These are phyloP conservation scores for Sibirionetta formosa DNA, from an alignment of 2,797 vertebrate species.

Conservation along the genomic window DNA sequence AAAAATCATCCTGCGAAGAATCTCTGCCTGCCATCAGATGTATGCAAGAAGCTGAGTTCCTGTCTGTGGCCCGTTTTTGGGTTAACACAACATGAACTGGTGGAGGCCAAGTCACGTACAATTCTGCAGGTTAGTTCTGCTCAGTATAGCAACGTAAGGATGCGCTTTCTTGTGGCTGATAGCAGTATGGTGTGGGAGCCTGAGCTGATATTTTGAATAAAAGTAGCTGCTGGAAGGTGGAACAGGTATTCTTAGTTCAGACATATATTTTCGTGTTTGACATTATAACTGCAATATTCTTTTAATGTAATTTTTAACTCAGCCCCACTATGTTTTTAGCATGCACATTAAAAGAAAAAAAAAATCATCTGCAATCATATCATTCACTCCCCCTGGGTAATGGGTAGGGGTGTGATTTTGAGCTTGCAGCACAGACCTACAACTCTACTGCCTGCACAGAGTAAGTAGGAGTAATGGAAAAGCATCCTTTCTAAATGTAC, in stretches of 20 bases:
- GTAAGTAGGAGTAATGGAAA: conserved; percentile 23
- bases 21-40: conserved; percentile 29
- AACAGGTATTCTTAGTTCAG: neutral
- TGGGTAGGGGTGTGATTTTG: neutral
- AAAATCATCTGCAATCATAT: neutral
- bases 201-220: neutral
- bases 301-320: neutral
- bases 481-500: neutral
- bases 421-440: conserved; percentile 1
- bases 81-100: neutral
- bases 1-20: conserved; percentile 18
- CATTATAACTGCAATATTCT: neutral
- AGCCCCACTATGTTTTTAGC: neutral
- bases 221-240: neutral
- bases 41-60: neutral
- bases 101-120: neutral
- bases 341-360: neutral
- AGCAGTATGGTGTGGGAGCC: neutral
- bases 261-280: neutral
- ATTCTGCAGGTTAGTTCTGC: neutral
- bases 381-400: neutral
- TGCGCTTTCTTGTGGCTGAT: neutral
- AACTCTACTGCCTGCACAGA: neutral
- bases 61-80: neutral
- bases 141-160: neutral